phyloP scores from a whole-genome alignment of 2,797 vertebrate species.

The Sandelia bainsii region DNA sequence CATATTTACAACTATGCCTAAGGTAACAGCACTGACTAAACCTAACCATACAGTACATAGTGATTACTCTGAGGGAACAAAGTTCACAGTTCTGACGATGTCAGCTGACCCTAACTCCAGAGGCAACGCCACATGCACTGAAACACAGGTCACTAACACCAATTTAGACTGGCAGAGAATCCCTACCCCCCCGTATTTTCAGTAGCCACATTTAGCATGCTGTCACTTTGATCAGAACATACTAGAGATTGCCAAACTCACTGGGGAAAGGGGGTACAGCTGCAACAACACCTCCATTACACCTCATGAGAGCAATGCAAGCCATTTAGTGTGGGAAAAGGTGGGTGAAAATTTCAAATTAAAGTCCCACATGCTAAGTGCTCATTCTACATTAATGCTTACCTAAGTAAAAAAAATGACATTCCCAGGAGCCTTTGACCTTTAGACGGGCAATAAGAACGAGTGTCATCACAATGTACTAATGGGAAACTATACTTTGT shows the following conservation, averaged over 20 bases:
- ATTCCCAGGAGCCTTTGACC: slow-evolving; percentile 3
- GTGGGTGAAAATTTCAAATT: neutral
- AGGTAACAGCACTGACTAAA: slow-evolving; percentile 42
- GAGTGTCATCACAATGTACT: slow-evolving; percentile 30
- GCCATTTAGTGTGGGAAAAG: slow-evolving; percentile 9
- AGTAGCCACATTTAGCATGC: slow-evolving; percentile 66
- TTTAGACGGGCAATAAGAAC: slow-evolving; percentile 22
- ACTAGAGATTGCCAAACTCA: slow-evolving; percentile 25
- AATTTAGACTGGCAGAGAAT: slow-evolving; percentile 64
- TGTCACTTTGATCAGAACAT: slow-evolving; percentile 58
- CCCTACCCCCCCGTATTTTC: slow-evolving; percentile 24
- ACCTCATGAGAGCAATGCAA: slow-evolving; percentile 13
- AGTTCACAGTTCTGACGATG: slow-evolving; percentile 77
- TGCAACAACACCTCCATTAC: slow-evolving; percentile 16
- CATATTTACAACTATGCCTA: slow-evolving; percentile 51
- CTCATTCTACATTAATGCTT: slow-evolving; percentile 13
- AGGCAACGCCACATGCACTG: slow-evolving; percentile 58
- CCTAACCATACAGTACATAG: slow-evolving; percentile 58
- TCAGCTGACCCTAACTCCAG: slow-evolving; percentile 53
- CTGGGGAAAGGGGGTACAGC: slow-evolving; percentile 19
- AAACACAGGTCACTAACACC: slow-evolving; percentile 70
- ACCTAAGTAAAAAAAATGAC: slow-evolving; percentile 6
- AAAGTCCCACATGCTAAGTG: slow-evolving; percentile 5
- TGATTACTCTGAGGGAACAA: slow-evolving; percentile 65
- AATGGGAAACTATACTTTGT: slow-evolving; percentile 33